Evolutionary conservation across 37 sponge, comb jelly and placozoan species (phyloP).

Genomic region (Haliclona indistincta): DNA sequence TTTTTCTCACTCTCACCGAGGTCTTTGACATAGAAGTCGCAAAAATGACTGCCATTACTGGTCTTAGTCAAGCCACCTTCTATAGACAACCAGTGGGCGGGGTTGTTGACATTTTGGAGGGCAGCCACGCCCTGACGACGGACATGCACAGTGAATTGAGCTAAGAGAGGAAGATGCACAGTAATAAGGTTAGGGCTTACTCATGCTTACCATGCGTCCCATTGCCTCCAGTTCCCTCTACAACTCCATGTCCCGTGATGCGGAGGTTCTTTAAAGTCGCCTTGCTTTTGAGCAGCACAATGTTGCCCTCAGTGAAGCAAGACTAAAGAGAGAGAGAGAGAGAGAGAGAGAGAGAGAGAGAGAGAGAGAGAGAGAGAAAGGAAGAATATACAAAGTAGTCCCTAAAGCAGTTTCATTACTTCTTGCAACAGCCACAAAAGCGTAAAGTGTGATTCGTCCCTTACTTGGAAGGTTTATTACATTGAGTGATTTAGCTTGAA

Average conservation of each 20-base stretch:
- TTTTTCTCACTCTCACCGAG: not conserved
- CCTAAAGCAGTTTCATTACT: no score
- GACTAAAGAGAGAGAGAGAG: slow-evolving; percentile 9
- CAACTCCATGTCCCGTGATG: not conserved
- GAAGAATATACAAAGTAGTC: no score
- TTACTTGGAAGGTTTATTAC: no score
- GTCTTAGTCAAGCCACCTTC: no score
- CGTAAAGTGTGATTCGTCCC: no score
- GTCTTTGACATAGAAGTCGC: not conserved
- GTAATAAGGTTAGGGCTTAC: no score
- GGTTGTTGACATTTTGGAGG: slow-evolving; percentile 4
- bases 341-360: no score
- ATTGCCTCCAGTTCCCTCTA: slow-evolving; percentile 1
- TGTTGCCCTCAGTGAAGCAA: not conserved
- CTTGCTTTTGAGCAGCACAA: not conserved
- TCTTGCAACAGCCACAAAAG: no score
- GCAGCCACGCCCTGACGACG: not conserved
- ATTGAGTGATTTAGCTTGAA: no score
- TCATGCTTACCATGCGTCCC: no score
- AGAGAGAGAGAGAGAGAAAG: no score
- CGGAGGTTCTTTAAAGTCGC: not conserved
- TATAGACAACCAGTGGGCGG: not conserved
- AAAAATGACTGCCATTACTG: slow-evolving; percentile 6
- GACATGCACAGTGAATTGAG: slow-evolving; percentile 1
- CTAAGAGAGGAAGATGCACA: not conserved